Evolutionary conservation across 1,140 invertebrate species (phyloP), one percentile per base, ranked within the genome.

Genomic region (Heliothis virescens): DNA sequence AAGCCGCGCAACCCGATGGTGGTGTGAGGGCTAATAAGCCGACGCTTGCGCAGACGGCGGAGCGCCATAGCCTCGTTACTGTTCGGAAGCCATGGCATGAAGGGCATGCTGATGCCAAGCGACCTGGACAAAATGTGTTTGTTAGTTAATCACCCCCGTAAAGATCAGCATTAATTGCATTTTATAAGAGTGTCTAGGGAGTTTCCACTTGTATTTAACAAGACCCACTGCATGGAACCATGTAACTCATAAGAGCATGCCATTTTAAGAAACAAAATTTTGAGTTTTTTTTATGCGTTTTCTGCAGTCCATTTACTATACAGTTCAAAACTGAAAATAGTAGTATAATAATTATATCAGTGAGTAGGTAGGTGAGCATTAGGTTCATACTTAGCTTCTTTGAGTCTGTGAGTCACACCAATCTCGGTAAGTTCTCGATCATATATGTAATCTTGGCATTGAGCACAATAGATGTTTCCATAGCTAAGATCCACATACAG

Each of bases 361-460:
- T 29, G 3, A 13, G 0, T 21, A 57, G 16, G 34, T 26, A 1
- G 16, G 62, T n/a, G n/a, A n/a, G n/a, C n/a, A n/a, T n/a, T n/a
- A n/a, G n/a, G n/a, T 75, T 94, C 95, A 95, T 92, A 95, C 96
- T 96, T 95, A 94, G 96, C 89, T 94, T 95, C 91, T 94, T 96
- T 94, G 53, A 95, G 85, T 72, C 94, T 91, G 83, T 96, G 94
- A 55, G 89, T 87, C 73, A 94, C 89, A 21, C 96, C 96, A 79
- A 97, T 96, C 29, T 96, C 95, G 82, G 96, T 94, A 65, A 96
- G 90, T 83, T 97, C 95, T 82, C 96, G 93, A 91, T 99, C 98
- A 94, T 98, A 99, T 55, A 99, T 97, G 92, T 99, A 99, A 94
- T 99, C 98, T 67, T 96, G 96, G 92, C 99, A 99, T 91, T 97